Evolutionary conservation across 2,888 invertebrate genomes (phyloP).

Genomic region (Caenorhabditis sinica): DNA sequence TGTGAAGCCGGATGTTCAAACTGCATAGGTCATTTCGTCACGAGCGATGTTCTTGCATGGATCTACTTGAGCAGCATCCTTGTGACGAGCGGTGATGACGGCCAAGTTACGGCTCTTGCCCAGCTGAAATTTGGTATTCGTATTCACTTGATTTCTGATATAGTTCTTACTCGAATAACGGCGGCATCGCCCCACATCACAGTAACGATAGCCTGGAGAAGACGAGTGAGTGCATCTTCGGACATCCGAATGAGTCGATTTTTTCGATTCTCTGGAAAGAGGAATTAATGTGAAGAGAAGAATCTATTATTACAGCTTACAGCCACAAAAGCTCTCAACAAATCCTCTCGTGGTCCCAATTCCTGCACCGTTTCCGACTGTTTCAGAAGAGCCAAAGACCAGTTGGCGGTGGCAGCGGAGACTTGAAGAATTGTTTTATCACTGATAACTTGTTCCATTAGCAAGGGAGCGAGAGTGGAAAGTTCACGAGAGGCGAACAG

Average conservation of each 20-base stretch:
- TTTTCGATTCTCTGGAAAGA: slow-evolving; percentile 62
- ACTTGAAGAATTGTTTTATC: slow-evolving; percentile 70
- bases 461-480: slow-evolving; percentile 58
- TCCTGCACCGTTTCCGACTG: slow-evolving; percentile 74
- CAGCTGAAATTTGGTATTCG: slow-evolving; percentile 61
- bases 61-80: slow-evolving; percentile 79
- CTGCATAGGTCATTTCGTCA: slow-evolving; percentile 79
- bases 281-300: neutral
- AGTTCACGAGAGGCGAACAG: slow-evolving; percentile 69
- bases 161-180: slow-evolving; percentile 80
- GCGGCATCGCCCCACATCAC: slow-evolving; percentile 85
- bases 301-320: neutral
- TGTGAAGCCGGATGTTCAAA: slow-evolving; percentile 58
- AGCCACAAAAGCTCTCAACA: slow-evolving; percentile 70
- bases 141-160: neutral
- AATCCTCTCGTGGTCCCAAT: slow-evolving; percentile 81
- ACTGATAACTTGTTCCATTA: slow-evolving; percentile 62
- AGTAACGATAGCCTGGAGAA: slow-evolving; percentile 90
- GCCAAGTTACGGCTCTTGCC: slow-evolving; percentile 76
- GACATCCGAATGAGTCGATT: slow-evolving; percentile 66
- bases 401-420: slow-evolving; percentile 78
- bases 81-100: slow-evolving; percentile 73
- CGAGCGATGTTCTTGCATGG: slow-evolving; percentile 76
- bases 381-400: slow-evolving; percentile 74
- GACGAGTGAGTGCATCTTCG: slow-evolving; percentile 88